These are phyloP conservation scores for Tiphia femorata DNA, from an alignment of 2,888 invertebrate genomes.

Conservation along the genomic window DNA sequence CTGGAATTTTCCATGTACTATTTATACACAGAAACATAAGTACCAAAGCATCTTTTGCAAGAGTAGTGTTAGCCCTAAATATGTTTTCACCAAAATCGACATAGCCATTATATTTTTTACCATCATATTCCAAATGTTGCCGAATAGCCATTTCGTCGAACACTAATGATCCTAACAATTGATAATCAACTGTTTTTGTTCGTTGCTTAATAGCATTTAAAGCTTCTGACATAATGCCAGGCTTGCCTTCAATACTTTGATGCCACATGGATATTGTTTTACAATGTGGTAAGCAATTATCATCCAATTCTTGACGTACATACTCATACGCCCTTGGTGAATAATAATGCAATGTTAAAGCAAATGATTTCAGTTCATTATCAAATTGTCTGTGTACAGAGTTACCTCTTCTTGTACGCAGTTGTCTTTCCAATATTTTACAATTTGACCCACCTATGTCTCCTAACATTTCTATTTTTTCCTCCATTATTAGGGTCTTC, in stretches of 20 bases:
- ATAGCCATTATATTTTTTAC: background rate
- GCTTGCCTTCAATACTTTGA: background rate
- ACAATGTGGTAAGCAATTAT: conserved; percentile 1
- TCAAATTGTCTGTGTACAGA: background rate
- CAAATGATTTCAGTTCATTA: too few relatives aligned
- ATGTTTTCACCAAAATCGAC: background rate
- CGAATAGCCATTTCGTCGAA: background rate
- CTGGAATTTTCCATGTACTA: conserved; percentile 4
- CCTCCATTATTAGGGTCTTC: background rate
- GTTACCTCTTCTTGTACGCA: background rate
- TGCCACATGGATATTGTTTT: conserved; percentile 1
- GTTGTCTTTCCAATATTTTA: background rate
- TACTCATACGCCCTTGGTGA: conserved; percentile 2
- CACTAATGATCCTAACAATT: background rate
- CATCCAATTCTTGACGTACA: background rate
- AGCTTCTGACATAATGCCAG: background rate
- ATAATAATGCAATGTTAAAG: conserved; percentile 2
- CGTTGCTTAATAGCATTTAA: background rate
- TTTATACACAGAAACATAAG: conserved; percentile 7
- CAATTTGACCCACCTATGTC: background rate
- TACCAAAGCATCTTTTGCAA: background rate
- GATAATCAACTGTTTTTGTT: background rate
- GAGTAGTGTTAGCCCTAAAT: background rate
- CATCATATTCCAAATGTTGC: background rate
- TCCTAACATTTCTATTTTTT: background rate